phyloP scores from a whole-genome alignment of 2,888 invertebrate species.

The Sepiola atlantica region DNA sequence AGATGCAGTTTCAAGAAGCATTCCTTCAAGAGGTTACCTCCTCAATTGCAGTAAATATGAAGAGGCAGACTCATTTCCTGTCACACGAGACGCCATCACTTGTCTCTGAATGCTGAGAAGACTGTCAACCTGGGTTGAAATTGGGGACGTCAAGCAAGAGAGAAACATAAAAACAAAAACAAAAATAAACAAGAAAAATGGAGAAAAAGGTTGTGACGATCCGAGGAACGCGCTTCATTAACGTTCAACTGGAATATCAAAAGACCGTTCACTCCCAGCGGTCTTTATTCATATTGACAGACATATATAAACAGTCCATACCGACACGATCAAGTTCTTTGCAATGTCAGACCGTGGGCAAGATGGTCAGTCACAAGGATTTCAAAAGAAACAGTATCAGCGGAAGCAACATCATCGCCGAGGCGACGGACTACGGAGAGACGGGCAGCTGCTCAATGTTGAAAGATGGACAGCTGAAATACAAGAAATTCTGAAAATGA shows the following conservation, averaged over 20 bases:
- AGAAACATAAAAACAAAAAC: not conserved
- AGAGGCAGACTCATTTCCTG: too few relatives aligned
- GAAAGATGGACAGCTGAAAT: not conserved
- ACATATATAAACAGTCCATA: not conserved
- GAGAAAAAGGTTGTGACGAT: not conserved
- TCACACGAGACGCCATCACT: too few relatives aligned
- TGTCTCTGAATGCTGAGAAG: too few relatives aligned
- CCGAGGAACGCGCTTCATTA: not conserved
- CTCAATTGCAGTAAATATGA: too few relatives aligned
- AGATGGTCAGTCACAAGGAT: not conserved
- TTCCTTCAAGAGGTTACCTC: too few relatives aligned
- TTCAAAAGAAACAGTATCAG: not conserved
- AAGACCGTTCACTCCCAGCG: not conserved
- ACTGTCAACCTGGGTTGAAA: not conserved
- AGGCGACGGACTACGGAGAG: not conserved
- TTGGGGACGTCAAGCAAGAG: not conserved
- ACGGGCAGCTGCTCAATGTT: not conserved
- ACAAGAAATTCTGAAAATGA: not conserved
- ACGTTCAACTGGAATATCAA: not conserved
- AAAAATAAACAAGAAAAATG: too few relatives aligned
- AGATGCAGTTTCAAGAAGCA: too few relatives aligned
- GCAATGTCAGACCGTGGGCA: not conserved
- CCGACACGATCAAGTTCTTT: slow-evolving; percentile 8
- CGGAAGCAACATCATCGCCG: not conserved
- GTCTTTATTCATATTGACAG: not conserved